Percentiles rank a stretch among this genome's conserved stretches.
phyloP scores from a whole-genome alignment of 1,140 invertebrate genomes.

The Magallana ariakensis region DNA sequence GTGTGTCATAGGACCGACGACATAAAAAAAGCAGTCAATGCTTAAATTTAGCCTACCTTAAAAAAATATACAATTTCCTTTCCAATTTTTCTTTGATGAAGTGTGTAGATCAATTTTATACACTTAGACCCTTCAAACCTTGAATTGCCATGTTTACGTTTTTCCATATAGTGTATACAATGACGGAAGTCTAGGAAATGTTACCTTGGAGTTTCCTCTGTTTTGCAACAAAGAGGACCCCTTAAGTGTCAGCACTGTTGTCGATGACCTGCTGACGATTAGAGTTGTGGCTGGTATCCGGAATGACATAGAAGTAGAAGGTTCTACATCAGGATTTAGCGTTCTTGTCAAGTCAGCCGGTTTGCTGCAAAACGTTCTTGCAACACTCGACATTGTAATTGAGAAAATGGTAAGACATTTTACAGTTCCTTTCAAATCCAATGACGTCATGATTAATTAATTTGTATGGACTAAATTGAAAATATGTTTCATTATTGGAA shows the following conservation, averaged over 20 bases:
- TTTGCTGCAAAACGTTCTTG: neutral
- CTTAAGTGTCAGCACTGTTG: neutral
- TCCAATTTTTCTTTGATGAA: no score
- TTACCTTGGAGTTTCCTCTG: neutral
- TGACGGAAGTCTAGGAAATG: neutral
- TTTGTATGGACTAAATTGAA: neutral
- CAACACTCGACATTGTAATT: neutral
- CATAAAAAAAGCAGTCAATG: no score
- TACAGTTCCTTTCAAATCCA: no score
- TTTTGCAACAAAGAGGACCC: neutral
- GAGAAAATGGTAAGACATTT: neutral
- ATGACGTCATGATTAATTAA: no score
- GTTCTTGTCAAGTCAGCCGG: neutral
- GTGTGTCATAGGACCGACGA: no score
- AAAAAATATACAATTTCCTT: no score
- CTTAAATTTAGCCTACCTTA: no score
- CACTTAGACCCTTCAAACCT: no score
- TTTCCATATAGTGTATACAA: neutral
- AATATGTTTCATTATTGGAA: neutral
- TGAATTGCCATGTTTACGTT: neutral
- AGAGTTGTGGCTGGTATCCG: neutral
- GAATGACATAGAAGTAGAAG: neutral
- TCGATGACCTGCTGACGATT: neutral
- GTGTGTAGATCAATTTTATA: no score
- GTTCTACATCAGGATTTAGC: neutral